A percentile compares a stretch with the other conserved stretches of the same genome.
These are phyloP conservation scores for Leucoraja ocellata DNA, from an alignment of 2,797 vertebrate species.

Conservation along the genomic window DNA sequence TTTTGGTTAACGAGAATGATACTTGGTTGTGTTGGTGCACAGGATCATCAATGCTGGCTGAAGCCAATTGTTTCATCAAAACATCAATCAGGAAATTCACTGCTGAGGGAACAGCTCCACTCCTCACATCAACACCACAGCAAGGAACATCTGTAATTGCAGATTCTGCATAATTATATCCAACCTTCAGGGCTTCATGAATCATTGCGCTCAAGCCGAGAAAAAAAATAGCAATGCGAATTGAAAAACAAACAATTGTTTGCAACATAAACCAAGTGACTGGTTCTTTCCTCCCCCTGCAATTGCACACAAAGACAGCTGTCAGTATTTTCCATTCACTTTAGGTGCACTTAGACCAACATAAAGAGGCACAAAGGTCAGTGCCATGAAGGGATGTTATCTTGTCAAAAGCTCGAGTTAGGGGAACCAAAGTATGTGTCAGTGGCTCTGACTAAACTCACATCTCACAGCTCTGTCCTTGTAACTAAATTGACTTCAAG, in stretches of 20 bases:
- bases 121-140: background rate
- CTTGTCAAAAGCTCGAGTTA: background rate
- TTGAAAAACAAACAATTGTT: background rate
- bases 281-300: background rate
- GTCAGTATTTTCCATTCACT: background rate
- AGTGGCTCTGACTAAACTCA: background rate
- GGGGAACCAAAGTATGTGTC: background rate
- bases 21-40: background rate
- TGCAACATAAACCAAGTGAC: background rate
- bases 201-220: background rate
- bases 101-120: background rate
- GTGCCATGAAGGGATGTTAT: background rate
- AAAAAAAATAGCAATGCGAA: background rate
- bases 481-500: background rate
- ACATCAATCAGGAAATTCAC: background rate
- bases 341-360: background rate
- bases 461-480: background rate
- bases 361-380: background rate
- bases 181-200: background rate
- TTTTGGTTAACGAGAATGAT: background rate
- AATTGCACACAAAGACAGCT: background rate
- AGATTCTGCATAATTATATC: background rate
- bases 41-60: background rate
- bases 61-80: background rate
- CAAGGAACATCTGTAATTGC: background rate